phyloP scores from a whole-genome alignment of 2,113 vertebrate species.

The Turnix velox region DNA sequence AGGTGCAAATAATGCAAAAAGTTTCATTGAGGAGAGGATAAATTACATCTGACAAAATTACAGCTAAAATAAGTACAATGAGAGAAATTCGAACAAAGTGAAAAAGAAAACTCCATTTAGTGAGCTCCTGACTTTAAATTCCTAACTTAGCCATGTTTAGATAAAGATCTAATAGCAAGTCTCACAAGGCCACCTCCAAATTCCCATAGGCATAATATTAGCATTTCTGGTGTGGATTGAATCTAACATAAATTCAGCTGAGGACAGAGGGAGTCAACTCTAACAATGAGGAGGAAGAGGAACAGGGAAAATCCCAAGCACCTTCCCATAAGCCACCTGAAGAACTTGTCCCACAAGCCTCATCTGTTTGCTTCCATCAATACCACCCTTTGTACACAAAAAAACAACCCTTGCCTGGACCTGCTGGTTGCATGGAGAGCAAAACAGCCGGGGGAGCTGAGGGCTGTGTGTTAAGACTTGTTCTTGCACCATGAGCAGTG shows the following conservation, averaged over 20 bases:
- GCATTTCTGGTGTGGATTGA: background rate
- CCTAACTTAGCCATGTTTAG: background rate
- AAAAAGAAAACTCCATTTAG: background rate
- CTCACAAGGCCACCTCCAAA: background rate
- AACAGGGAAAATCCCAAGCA: constrained; percentile 60
- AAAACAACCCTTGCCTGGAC: constrained; percentile 30
- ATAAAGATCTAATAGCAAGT: background rate
- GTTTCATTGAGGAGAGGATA: background rate
- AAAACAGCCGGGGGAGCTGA: background rate
- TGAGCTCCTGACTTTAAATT: background rate
- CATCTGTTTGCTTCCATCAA: constrained; percentile 62
- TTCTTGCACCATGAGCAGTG: background rate
- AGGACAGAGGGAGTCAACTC: background rate
- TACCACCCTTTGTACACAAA: constrained; percentile 62
- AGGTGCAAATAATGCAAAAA: background rate
- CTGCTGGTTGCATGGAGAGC: constrained; percentile 18
- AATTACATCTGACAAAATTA: background rate
- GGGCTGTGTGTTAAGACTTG: background rate
- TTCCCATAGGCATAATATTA: background rate
- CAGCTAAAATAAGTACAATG: background rate
- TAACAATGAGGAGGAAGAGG: constrained; percentile 31
- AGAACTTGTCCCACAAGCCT: constrained; percentile 64
- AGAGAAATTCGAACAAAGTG: background rate
- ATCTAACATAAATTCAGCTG: background rate
- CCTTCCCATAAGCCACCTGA: constrained; percentile 57